Evolutionary conservation across 1,140 invertebrate genomes (phyloP), one percentile per base, ranked within the genome.

Genomic region (Microplitis mediator): DNA sequence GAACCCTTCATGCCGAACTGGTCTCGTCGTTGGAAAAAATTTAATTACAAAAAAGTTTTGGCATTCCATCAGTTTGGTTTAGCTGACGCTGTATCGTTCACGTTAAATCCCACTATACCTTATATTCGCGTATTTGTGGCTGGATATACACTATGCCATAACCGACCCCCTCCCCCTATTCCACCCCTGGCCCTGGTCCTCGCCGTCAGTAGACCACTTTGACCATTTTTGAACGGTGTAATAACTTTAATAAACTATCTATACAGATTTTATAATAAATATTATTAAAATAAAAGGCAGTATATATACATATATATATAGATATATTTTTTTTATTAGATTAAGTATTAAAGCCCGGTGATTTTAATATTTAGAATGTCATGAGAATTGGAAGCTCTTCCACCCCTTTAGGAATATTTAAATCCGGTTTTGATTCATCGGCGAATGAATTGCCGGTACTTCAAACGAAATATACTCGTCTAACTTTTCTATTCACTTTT

Each of bases 11-110:
- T n/a, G 5, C 11, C 35, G 32, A 34, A 31, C 65, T 52, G 63
- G 58, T 52, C 60, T 63, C 60, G 35, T 50, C 62, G 69, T 71
- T 78, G 70, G 71, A 77, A 84, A 82, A 84, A 83, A 84, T 85
- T 85, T 84, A 84, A 85, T 84, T 84, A 84, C 79, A 82, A 80
- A 81, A 83, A 84, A 83, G 78, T 82, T 84, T 82, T 82, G 84
- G 80, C 84, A 84, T 83, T 84, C 82, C 83, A 78, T 82, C 83
- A 81, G 82, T 82, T 82, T 81, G 78, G 79, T 80, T 82, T 81
- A 82, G 78, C 81, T 76, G 75, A 74, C 76, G 39, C 51, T 75
- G 68, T 70, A 72, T 74, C 67, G 71, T 13, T 65, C 63, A 75
- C 72, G 56, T 69, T 69, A 71, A 73, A 74, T 77, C 79, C 75